Evolutionary conservation across 2,888 invertebrate genomes (phyloP).

Genomic region (Shargacucullia verbasci): DNA sequence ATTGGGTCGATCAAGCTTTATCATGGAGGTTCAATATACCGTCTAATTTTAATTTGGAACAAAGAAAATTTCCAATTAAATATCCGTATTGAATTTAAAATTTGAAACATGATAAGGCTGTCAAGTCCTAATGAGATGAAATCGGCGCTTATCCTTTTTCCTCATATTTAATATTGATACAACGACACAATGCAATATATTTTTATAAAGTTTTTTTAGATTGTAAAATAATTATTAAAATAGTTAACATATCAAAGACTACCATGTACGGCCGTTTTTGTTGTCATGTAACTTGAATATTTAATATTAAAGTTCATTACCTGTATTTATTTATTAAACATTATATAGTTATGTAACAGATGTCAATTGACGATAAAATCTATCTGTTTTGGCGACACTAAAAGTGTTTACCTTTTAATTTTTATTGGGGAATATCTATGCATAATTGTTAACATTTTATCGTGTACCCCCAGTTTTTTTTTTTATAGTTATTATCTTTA

Average conservation of each 20-base stretch:
- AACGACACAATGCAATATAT: constrained; percentile 85
- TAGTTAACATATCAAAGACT: constrained; percentile 80
- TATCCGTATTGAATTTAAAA: constrained; percentile 24
- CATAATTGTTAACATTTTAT: constrained; percentile 66
- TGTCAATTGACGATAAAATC: constrained; percentile 77
- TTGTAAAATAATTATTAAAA: constrained; percentile 62
- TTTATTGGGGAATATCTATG: constrained; percentile 71
- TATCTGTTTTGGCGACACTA: constrained; percentile 76
- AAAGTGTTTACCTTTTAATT: constrained; percentile 79
- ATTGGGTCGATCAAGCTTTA: constrained; percentile 13
- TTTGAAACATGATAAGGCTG: constrained; percentile 34
- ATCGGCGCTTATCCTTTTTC: constrained; percentile 57
- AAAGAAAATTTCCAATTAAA: constrained; percentile 39
- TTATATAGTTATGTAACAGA: constrained; percentile 65
- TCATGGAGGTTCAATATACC: constrained; percentile 29
- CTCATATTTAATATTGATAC: constrained; percentile 74
- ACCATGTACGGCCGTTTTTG: constrained; percentile 65
- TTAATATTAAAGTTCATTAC: constrained; percentile 68
- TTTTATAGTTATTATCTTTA: constrained; percentile 69
- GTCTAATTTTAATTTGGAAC: constrained; percentile 33
- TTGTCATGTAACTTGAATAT: constrained; percentile 70
- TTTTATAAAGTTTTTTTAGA: constrained; percentile 77
- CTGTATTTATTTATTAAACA: constrained; percentile 68
- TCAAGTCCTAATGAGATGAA: constrained; percentile 49
- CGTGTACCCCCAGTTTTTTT: constrained; percentile 72